Conservation (phyloP, 2,797 vertebrate species). For the Phataginus tricuspis region DNA sequence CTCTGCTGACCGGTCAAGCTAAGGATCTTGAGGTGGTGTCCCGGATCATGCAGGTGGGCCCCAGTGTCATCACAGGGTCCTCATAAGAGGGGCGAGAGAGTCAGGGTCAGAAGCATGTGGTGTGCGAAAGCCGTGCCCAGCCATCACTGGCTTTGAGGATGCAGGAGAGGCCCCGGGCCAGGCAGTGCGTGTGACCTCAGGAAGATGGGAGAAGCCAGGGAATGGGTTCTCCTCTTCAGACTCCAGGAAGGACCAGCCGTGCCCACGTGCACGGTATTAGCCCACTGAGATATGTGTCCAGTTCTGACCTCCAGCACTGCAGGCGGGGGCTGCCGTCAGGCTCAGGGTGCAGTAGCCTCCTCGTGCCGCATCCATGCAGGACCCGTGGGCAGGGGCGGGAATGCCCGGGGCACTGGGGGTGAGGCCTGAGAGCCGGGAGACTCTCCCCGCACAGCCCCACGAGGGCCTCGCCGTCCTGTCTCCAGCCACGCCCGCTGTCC, state of each 20-base stretch:
- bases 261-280: rapidly evolving
- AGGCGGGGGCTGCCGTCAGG: background rate
- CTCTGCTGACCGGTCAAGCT: rapidly evolving
- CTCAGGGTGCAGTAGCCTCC: too few relatives aligned
- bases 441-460: background rate
- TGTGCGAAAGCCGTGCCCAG: rapidly evolving
- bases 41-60: background rate
- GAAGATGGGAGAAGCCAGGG: background rate
- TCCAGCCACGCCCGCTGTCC: too few relatives aligned
- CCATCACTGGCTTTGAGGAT: rapidly evolving
- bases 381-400: too few relatives aligned
- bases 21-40: background rate
- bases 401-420: too few relatives aligned
- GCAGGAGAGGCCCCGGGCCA: background rate
- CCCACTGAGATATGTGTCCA: background rate
- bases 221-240: rapidly evolving
- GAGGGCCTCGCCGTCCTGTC: background rate
- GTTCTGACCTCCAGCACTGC: too few relatives aligned
- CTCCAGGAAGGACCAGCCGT: background rate
- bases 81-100: background rate
- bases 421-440: rapidly evolving
- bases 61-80: rapidly evolving
- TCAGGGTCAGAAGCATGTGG: background rate
- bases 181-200: rapidly evolving
- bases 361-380: too few relatives aligned